A percentile compares a stretch with the other conserved stretches of the same genome.
Conservation (phyloP, 2,113 vertebrate genomes). For the Charadrius vociferus region DNA sequence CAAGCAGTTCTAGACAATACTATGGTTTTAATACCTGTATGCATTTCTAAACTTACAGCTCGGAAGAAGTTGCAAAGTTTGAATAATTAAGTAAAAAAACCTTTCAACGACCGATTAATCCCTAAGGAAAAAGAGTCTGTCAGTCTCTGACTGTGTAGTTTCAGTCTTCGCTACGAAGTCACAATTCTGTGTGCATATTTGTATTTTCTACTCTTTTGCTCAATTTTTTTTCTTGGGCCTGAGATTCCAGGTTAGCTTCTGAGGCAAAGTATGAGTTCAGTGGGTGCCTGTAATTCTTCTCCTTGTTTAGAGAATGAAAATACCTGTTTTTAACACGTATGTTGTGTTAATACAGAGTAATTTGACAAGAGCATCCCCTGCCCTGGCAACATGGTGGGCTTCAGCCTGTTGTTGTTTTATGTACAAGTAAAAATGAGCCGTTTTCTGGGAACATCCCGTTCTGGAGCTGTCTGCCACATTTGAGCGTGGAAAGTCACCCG, state of each 20-base stretch:
- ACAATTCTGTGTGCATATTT: neutral
- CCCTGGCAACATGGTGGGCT: neutral
- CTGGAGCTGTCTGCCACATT: neutral
- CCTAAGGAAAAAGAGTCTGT: neutral
- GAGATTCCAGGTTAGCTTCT: neutral
- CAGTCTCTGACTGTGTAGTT: neutral
- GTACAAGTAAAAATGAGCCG: neutral
- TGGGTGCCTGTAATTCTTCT: neutral
- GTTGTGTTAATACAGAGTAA: neutral
- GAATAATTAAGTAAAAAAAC: neutral
- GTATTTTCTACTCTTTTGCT: neutral
- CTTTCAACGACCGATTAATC: neutral
- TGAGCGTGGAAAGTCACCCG: neutral
- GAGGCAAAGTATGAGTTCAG: neutral
- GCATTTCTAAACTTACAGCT: neutral
- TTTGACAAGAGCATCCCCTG: neutral
- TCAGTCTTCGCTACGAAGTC: neutral
- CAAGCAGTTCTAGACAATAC: neutral
- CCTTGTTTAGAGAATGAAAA: neutral
- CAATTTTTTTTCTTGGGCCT: neutral
- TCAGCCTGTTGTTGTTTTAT: neutral
- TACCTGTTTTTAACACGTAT: neutral
- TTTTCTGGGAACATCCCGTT: neutral
- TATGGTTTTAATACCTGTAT: neutral
- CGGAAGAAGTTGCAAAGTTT: neutral